Conservation (phyloP, 2,113 vertebrate species). For the Bubalus kerabau region DNA sequence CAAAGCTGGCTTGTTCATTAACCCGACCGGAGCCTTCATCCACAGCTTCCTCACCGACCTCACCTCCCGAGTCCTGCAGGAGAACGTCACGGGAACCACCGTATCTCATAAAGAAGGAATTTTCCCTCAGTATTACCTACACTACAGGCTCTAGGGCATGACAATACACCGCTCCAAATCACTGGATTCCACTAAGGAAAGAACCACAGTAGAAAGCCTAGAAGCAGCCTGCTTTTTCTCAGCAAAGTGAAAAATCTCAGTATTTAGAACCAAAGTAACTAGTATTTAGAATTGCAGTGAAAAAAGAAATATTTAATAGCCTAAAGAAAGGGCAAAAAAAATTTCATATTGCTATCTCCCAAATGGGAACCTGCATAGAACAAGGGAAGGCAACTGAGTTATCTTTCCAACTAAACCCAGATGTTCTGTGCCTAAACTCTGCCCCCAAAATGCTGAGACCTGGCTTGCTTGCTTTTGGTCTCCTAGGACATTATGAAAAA, state of each 20-base stretch:
- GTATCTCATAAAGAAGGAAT: fast-evolving
- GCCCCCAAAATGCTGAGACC: neutral
- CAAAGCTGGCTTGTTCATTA: conserved; percentile 94
- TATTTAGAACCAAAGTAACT: neutral
- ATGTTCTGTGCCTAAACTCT: neutral
- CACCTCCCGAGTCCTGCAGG: conserved; percentile 83
- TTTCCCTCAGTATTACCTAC: neutral
- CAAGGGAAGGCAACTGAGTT: neutral
- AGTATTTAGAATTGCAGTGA: neutral
- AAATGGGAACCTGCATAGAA: neutral
- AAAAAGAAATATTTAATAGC: neutral
- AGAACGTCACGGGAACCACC: neutral
- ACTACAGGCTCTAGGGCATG: neutral
- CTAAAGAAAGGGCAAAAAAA: neutral
- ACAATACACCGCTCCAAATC: neutral
- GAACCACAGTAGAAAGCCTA: neutral
- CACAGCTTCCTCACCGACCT: conserved; percentile 82
- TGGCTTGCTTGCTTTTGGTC: neutral
- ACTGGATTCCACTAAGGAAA: neutral
- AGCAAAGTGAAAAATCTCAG: neutral
- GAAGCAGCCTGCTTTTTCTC: neutral
- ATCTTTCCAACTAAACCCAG: neutral
- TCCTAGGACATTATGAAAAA: neutral
- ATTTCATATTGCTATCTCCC: neutral
- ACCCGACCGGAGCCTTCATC: conserved; percentile 89